Evolutionary conservation across 2,888 invertebrate species (phyloP), one percentile per base, ranked within the genome.

Genomic region (Zygothrica quintamaculata): DNA sequence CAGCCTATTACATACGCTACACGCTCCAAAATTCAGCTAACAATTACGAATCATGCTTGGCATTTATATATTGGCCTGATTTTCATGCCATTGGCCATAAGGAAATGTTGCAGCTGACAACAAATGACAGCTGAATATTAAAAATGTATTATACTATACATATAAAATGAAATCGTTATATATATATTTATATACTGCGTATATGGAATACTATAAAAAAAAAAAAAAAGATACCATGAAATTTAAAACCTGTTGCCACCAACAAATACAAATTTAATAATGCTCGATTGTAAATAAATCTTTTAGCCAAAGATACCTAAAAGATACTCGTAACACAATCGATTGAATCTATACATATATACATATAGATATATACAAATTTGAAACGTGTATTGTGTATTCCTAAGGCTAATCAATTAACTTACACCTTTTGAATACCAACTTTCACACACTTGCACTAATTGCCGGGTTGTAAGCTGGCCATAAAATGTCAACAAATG

Each of bases 1-100:
- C 3, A 22, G 3, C 39, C 53, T 58, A 84, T 84, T 78, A 84
- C 73, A 58, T 69, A 73, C 59, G 66, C 77, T 82, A 75, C 85
- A 78, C 82, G 78, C 82, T 81, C 78, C 62, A 75, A 62, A 75
- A 64, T 77, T 56, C 65, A n/a, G n/a, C 46, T 3, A 26, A 12
- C 43, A 68, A 73, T 64, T 62, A 40, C 65, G 7, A 51, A 73
- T 57, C 26, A 34, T 39, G 26, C 3, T 43, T 58, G 25, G 12
- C 18, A 47, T 57, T 46, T 25, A 25, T 25, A 25, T 46, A 15
- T 50, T 84, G 84, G 61, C 65, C 81, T 65, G 52, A 12, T 65
- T 80, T 65, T 33, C 12, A 62, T 26, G n/a, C 42, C 12, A 12
- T 3, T 9, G 18, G 1, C 7, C 15, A 71, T 59, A 52, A 67